A percentile compares a stretch with the other conserved stretches of the same genome.
Conservation (phyloP, 2,113 vertebrate genomes). For the Eubucco bourcierii region DNA sequence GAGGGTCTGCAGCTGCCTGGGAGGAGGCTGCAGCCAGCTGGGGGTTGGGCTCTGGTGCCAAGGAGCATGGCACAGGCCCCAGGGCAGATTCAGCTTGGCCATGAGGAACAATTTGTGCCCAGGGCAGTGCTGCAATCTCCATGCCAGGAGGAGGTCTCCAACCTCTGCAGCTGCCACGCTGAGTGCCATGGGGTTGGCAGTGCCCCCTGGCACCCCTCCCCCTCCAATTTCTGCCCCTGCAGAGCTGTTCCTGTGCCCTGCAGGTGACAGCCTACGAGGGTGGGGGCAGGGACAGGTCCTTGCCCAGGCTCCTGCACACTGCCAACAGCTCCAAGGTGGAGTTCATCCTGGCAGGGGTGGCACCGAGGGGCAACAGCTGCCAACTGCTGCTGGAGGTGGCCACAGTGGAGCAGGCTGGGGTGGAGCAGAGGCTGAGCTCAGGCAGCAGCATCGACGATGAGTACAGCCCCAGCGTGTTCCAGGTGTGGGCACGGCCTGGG, state of each 20-base stretch:
- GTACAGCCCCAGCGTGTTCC: slow-evolving; percentile 87
- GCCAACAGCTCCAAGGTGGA: slow-evolving; percentile 85
- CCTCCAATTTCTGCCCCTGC: too few relatives aligned
- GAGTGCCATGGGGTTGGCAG: too few relatives aligned
- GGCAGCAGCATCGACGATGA: slow-evolving; percentile 86
- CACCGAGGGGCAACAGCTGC: slow-evolving; percentile 73
- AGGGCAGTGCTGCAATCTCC: too few relatives aligned
- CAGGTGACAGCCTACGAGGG: slow-evolving; percentile 83
- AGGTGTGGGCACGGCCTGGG: slow-evolving; percentile 69
- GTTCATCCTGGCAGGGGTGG: slow-evolving; percentile 72
- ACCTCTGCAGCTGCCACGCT: too few relatives aligned
- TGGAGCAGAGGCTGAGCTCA: slow-evolving; percentile 14
- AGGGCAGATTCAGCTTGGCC: too few relatives aligned
- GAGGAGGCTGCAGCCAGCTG: too few relatives aligned
- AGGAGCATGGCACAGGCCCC: too few relatives aligned
- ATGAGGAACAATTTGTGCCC: too few relatives aligned
- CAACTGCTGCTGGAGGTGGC: slow-evolving; percentile 83
- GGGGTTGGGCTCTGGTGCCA: too few relatives aligned
- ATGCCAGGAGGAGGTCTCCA: too few relatives aligned
- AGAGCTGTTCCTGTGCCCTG: background rate
- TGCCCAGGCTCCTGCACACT: slow-evolving; percentile 86
- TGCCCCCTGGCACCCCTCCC: background rate
- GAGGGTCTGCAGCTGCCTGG: too few relatives aligned
- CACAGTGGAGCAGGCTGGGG: slow-evolving; percentile 56
- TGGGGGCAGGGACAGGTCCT: slow-evolving; percentile 53